Base-by-base conservation (phyloP, 2,888 invertebrate genomes). In the Phengaris alcon region DNA sequence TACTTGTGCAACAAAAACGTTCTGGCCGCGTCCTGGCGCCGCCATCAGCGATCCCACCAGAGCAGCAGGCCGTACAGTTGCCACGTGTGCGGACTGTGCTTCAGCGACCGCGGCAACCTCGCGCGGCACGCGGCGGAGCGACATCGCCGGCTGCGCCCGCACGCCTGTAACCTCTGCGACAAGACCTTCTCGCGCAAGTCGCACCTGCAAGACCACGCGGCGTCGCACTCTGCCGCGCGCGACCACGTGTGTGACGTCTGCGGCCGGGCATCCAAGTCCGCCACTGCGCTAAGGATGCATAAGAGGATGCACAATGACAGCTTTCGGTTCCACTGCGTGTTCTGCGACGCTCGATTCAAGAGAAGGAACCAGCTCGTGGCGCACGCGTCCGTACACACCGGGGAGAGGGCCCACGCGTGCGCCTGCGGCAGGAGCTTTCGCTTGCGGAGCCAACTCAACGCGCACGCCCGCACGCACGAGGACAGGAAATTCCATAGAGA, bases 301-400 rank as follows among this genome's bases (percentile, higher is more conserved):
- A 83, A 85, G 76, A 82, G 85, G 68, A 84, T 84, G 57, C 94
- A 94, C 83, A 85, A 81, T 0, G 82, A 85, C 35, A 84, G 84
- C 10, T 85, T 87, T 76, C 85, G 84, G 35, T 90, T 88, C 78
- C 76, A 82, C 44, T 95, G 95, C 82, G 80, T 85, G 75, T 82
- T 88, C 59, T 95, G 95, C 82, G 89, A 86, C n/a, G 93, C 94
- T 72, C 85, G 84, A 74, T 96, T 95, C 83, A 91, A 93, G 59
- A 87, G 95, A 7, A 85, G 86, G 46, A 91, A 91, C 44, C 94
- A 95, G 82, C 85, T 95, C 80, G 83, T 88, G 75, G 93, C 94
- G 72, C 95, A 95, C 82, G 82, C 87, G 64, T 88, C 91, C 69
- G 90, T 94, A 75, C 95, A 95, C 83, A 93, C 94, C 0, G 95